These are phyloP conservation scores for Hybognathus amarus DNA, from an alignment of 2,797 vertebrate species.

Conservation along the genomic window DNA sequence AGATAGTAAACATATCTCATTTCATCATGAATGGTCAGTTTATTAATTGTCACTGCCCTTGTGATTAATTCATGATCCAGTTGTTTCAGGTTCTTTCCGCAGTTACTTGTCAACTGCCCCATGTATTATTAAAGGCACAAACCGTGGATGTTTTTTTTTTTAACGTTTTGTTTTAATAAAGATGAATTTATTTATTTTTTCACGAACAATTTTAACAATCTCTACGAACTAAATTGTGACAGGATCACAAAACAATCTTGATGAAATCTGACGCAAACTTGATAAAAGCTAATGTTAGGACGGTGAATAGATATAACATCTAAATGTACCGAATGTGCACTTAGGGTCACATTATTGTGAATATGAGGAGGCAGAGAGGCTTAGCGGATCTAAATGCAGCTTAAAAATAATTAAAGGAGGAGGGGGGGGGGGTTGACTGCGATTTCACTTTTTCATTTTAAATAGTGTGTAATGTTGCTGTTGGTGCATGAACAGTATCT, in stretches of 20 bases:
- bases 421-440: too few relatives aligned
- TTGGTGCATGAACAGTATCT: too few relatives aligned
- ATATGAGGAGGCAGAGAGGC: too few relatives aligned
- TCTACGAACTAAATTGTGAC: neutral
- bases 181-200: neutral
- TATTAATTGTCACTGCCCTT: neutral
- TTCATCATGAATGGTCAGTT: slow-evolving; percentile 12
- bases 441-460: too few relatives aligned
- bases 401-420: too few relatives aligned
- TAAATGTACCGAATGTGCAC: too few relatives aligned
- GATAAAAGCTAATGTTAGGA: neutral
- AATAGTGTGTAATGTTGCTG: too few relatives aligned
- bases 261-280: neutral
- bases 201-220: neutral
- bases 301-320: neutral
- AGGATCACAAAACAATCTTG: neutral
- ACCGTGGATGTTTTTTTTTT: too few relatives aligned
- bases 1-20: neutral
- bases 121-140: too few relatives aligned
- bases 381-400: too few relatives aligned
- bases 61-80: slow-evolving; percentile 14
- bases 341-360: too few relatives aligned
- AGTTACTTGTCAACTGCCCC: neutral
- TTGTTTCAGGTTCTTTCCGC: neutral
- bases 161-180: too few relatives aligned